These are phyloP conservation scores for Lonchura striata DNA, from an alignment of 2,113 vertebrate species.

Conservation along the genomic window DNA sequence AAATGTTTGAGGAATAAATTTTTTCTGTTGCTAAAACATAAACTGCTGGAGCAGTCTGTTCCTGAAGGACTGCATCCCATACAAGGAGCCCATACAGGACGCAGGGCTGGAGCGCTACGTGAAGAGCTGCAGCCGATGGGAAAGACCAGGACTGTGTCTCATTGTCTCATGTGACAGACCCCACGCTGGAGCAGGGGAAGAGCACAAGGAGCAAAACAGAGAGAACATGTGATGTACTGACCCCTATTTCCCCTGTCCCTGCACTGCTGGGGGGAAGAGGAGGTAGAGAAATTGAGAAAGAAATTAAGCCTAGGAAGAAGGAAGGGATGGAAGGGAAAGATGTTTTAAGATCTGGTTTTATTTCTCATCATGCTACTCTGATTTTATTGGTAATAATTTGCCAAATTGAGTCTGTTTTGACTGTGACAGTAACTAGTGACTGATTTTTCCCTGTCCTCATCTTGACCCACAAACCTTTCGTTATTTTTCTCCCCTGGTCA, in stretches of 20 bases:
- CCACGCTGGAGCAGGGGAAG: background rate
- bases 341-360: background rate
- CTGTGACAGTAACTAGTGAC: background rate
- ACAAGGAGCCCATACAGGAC: background rate
- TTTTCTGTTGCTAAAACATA: background rate
- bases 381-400: background rate
- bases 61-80: background rate
- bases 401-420: background rate
- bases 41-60: background rate
- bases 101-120: background rate
- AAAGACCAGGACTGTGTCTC: background rate
- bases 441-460: background rate
- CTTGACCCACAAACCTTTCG: rapidly evolving
- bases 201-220: background rate
- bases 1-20: background rate
- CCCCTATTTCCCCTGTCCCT: background rate
- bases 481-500: background rate
- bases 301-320: background rate
- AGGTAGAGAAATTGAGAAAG: background rate
- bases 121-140: background rate
- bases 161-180: background rate
- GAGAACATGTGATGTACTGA: background rate
- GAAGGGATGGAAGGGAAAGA: background rate
- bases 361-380: background rate
- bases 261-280: background rate